phyloP scores from a whole-genome alignment of 2,113 vertebrate genomes.

The Tetrax tetrax region DNA sequence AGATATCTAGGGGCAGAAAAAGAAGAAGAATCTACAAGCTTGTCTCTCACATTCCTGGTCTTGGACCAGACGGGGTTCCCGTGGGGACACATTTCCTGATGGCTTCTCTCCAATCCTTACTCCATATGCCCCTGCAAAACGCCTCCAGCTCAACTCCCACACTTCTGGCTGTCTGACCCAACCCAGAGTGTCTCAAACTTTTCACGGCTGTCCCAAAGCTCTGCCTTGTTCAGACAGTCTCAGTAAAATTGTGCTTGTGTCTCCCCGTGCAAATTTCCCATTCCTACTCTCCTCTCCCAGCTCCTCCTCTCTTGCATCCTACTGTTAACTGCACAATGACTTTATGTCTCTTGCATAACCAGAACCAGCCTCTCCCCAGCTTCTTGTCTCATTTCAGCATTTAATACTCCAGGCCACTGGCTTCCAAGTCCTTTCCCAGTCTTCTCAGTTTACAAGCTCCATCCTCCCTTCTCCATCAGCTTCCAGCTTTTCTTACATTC shows the following conservation, averaged over 20 bases:
- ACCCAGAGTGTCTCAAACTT: neutral
- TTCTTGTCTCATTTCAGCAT: slow-evolving; percentile 10
- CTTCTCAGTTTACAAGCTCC: slow-evolving; percentile 30
- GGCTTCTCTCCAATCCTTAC: slow-evolving; percentile 6
- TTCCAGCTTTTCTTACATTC: neutral
- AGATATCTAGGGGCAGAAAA: accelerated
- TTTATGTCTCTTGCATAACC: slow-evolving; percentile 2
- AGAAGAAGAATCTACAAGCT: neutral
- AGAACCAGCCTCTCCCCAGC: neutral
- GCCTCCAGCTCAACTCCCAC: slow-evolving; percentile 34
- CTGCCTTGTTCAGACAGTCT: neutral
- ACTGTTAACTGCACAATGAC: neutral
- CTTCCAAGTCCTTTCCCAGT: neutral
- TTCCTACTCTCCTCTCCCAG: neutral
- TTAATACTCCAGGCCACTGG: neutral
- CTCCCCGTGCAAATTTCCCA: neutral
- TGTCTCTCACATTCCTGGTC: neutral
- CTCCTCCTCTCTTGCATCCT: neutral
- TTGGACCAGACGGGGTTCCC: neutral
- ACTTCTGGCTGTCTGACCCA: slow-evolving; percentile 1
- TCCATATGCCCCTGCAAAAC: neutral
- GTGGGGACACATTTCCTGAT: slow-evolving; percentile 2
- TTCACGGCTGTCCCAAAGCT: slow-evolving; percentile 3
- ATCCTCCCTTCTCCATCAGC: neutral
- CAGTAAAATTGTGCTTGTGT: neutral